These are phyloP conservation scores for Callimorpha dominula DNA, from an alignment of 2,888 invertebrate genomes.

Conservation along the genomic window DNA sequence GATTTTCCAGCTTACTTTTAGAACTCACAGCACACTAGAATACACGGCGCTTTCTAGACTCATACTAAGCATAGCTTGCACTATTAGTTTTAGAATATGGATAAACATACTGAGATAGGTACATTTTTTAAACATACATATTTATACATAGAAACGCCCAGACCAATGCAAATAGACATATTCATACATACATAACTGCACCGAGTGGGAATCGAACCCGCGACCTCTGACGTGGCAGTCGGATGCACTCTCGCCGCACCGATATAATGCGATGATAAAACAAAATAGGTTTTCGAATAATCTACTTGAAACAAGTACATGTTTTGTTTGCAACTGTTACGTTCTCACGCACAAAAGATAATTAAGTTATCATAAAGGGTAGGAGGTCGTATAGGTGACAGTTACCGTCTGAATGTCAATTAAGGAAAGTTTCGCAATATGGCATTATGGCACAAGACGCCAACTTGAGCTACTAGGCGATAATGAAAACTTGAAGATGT, in stretches of 20 bases:
- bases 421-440: conserved; percentile 71
- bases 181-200: too few species aligned
- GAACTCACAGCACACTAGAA: too few species aligned
- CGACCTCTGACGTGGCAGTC: too few species aligned
- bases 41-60: background rate
- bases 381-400: conserved; percentile 49
- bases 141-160: too few species aligned
- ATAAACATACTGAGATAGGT: background rate
- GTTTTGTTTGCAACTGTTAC: conserved; percentile 47
- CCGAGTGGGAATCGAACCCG: too few species aligned
- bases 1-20: too few species aligned
- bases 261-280: too few species aligned
- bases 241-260: too few species aligned
- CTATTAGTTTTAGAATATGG: background rate
- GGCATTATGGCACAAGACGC: conserved; percentile 55
- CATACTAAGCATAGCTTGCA: background rate
- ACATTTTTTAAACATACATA: too few species aligned
- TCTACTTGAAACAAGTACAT: conserved; percentile 29
- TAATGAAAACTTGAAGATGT: conserved; percentile 62
- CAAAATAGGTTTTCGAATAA: too few species aligned
- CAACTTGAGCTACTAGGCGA: conserved; percentile 52
- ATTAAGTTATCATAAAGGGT: conserved; percentile 62
- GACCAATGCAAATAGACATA: too few species aligned
- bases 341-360: conserved; percentile 55
- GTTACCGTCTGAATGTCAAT: conserved; percentile 69